Evolutionary conservation across 2,888 invertebrate species (phyloP), one percentile per base, ranked within the genome.

Genomic region (Adelphocoris suturalis): DNA sequence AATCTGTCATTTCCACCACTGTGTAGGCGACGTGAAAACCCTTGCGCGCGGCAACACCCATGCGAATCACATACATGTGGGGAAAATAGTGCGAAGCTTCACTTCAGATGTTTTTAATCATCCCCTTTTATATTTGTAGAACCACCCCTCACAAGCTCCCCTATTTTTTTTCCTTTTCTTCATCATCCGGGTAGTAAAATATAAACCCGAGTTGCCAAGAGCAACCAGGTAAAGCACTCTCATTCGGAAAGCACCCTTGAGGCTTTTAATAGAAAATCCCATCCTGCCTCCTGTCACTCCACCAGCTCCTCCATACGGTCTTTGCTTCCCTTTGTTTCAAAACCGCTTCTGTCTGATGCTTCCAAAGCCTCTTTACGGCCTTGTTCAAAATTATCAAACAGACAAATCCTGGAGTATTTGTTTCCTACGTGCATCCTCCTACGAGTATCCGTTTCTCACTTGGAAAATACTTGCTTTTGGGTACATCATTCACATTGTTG

Each of bases 251-350:
- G 88, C 88, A 80, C 88, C 80, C 88, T 78, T 55, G 88, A 88
- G 88, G 88, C 55, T 48, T 88, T 88, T 88, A 88, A 88, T 88
- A 88, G 88, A 88, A 88, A 88, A 88, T 88, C 88, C 88, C 88
- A 80, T 88, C 78, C 76, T 52, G 14, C n/a, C 27, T 82, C 23
- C 52, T 82, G 82, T 48, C 82, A 78, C 82, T 82, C 27, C 23
- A 4, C 52, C 52, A 23, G 16, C n/a, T 82, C 23, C 81, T 14
- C 61, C 61, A 19, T n/a, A 61, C n/a, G 61, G 61, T 61, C 68
- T 52, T 52, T 14, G n/a, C 47, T 46, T 47, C 46, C 52, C 82
- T 82, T 82, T 82, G 82, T 82, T 82, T 47, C 82, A 82, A 52
- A 46, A 82, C 80, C 48, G 47, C 48, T 68, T 68, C 27, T 13